Evolutionary conservation across 2,113 vertebrate species (phyloP).

Genomic region (Nanorana parkeri): DNA sequence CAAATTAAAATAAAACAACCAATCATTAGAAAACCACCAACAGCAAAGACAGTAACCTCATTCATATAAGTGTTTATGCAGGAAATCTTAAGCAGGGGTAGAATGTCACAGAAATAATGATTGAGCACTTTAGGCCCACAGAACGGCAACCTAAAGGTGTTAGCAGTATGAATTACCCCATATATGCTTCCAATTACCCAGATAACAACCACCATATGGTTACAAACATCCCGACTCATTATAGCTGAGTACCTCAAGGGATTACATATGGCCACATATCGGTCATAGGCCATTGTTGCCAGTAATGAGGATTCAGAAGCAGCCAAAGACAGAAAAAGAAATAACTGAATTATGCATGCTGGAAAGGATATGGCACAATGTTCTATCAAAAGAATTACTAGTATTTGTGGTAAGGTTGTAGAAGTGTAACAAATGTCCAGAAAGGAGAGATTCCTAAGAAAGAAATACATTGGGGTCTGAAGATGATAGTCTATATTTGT

Average conservation of each 20-base stretch:
- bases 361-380: constrained; percentile 59
- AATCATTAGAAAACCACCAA: constrained; percentile 58
- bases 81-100: constrained; percentile 61
- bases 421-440: constrained; percentile 61
- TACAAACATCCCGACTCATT: constrained; percentile 53
- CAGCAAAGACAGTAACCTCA: constrained; percentile 60
- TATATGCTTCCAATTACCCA: constrained; percentile 29
- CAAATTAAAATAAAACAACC: constrained; percentile 59
- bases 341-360: constrained; percentile 61
- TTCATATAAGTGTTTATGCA: constrained; percentile 57
- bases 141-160: constrained; percentile 58
- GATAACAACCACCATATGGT: constrained; percentile 7
- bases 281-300: constrained; percentile 63
- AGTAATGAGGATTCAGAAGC: constrained; percentile 62
- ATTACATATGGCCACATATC: constrained; percentile 50
- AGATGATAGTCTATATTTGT: constrained; percentile 48
- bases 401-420: constrained; percentile 62
- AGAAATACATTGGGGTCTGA: constrained; percentile 63
- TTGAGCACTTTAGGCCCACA: constrained; percentile 61
- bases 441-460: constrained; percentile 60
- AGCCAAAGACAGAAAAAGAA: constrained; percentile 62
- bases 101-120: constrained; percentile 66
- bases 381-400: constrained; percentile 53
- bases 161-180: constrained; percentile 18
- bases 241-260: constrained; percentile 60